phyloP scores from a whole-genome alignment of 2,888 invertebrate species.

The Volucella bombylans region DNA sequence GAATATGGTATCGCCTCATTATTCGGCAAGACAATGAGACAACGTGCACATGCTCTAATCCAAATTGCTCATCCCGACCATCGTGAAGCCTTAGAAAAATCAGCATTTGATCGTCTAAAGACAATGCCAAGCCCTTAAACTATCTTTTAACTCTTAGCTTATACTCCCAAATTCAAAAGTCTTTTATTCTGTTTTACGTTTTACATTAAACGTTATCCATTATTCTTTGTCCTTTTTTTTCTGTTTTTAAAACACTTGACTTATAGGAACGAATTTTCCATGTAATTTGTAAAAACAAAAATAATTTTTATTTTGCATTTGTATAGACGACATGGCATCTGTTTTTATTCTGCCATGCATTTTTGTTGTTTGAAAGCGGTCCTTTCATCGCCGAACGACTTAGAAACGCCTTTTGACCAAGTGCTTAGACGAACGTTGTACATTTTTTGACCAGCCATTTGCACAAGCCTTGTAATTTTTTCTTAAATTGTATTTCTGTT shows the following conservation, averaged over 20 bases:
- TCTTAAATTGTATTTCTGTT: neutral
- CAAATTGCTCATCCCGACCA: constrained; percentile 95
- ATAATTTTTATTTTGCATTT: constrained; percentile 63
- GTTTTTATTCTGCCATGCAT: constrained; percentile 20
- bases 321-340: constrained; percentile 44
- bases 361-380: constrained; percentile 30
- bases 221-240: neutral
- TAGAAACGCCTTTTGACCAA: neutral
- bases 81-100: constrained; percentile 91
- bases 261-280: constrained; percentile 1
- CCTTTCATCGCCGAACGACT: neutral
- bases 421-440: neutral
- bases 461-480: constrained; percentile 36
- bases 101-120: constrained; percentile 92
- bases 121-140: constrained; percentile 85
- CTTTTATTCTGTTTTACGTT: constrained; percentile 47
- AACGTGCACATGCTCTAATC: constrained; percentile 94
- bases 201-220: neutral
- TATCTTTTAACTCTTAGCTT: neutral
- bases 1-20: constrained; percentile 94
- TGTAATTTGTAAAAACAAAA: constrained; percentile 29
- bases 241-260: constrained; percentile 22
- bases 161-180: constrained; percentile 56
- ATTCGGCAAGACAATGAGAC: constrained; percentile 94
- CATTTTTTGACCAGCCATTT: constrained; percentile 21